phyloP scores from a whole-genome alignment of 2,797 vertebrate genomes.

The Gephyroberyx darwinii region DNA sequence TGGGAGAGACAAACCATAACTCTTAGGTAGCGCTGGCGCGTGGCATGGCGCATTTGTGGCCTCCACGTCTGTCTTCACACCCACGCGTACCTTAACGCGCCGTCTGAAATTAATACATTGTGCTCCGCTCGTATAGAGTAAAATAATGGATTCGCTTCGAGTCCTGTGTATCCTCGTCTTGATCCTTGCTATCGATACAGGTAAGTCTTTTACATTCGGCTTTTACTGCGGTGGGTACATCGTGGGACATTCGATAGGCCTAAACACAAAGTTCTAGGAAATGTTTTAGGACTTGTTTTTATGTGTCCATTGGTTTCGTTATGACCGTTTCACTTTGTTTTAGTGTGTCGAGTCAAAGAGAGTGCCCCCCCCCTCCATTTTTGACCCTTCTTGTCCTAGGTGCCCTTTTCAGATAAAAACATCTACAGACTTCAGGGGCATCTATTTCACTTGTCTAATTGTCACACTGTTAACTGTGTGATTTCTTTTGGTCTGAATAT shows the following conservation, averaged over 20 bases:
- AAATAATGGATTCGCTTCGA: conserved; percentile 32
- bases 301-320: conserved; percentile 28
- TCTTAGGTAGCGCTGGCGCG: neutral
- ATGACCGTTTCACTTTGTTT: neutral
- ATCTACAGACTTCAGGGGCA: too few relatives aligned
- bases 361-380: too few relatives aligned
- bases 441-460: too few relatives aligned
- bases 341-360: too few relatives aligned
- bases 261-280: conserved; percentile 5
- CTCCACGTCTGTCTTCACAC: neutral
- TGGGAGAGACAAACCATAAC: neutral
- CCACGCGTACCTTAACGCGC: too few relatives aligned
- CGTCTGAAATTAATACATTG: neutral
- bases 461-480: too few relatives aligned
- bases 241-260: too few relatives aligned
- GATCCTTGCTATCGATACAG: conserved; percentile 19
- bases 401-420: too few relatives aligned
- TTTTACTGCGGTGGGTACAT: too few relatives aligned
- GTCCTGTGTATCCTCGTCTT: conserved; percentile 14
- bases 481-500: too few relatives aligned
- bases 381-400: too few relatives aligned
- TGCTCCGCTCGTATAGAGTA: neutral
- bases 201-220: conserved; percentile 37
- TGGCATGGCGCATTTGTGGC: neutral
- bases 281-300: conserved; percentile 16